Evolutionary conservation across 2,797 vertebrate genomes (phyloP), one percentile per base, ranked within the genome.

Genomic region (Trachops cirrhosus): DNA sequence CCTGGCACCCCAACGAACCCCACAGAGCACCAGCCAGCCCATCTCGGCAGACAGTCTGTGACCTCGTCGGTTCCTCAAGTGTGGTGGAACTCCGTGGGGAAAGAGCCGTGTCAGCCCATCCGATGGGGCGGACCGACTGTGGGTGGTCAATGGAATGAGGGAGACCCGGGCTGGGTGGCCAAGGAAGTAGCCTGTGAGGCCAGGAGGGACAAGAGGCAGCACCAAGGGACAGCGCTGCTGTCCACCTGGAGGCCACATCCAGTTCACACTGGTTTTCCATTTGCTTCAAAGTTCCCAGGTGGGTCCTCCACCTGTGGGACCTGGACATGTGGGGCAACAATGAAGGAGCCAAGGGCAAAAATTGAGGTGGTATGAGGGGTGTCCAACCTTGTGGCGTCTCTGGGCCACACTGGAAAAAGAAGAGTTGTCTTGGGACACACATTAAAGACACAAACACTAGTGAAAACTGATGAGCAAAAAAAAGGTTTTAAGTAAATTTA

Each of bases 1-100:
- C 0, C 22, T 3, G 34, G 26, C 0, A 2, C 48, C 6, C 3
- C 3, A 0, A 41, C 44, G 2, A 24, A 11, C 48, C 48, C 39
- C 5, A 3, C 0, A 34, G 68, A 54, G 46, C 14, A 59, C 85
- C 50, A 32, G 54, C 32, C 22, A 10, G 8, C 29, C 26, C 15
- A 82, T 59, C 44, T 37, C 26, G 57, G 37, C 48, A 2, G 19
- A 54, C 41, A 37, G 50, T 74, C 68, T 71, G 86, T 75, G 86
- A 37, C 46, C 32, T 3, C 41, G 19, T 15, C 16, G 10, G 32
- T 37, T 79, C 34, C 59, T 50, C 48, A 24, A 11, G 37, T 26
- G 34, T 26, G 3, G 37, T 37, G 16, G 79, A 78, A 59, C 50
- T 64, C n/a, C 8, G 11, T 41, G 15, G 19, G 9, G 57, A 4